Evolutionary conservation across 2,797 vertebrate species (phyloP).

Genomic region (Bradypodion pumilum): DNA sequence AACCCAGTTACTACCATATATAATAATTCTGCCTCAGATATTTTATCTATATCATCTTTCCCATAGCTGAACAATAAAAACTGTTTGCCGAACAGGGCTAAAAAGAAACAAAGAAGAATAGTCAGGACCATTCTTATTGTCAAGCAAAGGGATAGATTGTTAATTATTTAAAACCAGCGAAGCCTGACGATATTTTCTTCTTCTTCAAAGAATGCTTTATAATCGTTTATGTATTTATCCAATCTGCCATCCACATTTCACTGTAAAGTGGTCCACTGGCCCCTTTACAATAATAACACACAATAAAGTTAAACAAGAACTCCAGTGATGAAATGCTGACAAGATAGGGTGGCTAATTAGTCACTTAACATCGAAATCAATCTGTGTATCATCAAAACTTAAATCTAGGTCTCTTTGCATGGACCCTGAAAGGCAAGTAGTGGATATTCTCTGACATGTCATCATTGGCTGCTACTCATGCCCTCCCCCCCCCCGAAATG

Average conservation of each 20-base stretch:
- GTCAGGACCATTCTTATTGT: slow-evolving; percentile 23
- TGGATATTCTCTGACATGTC: too few species aligned
- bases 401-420: not conserved
- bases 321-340: not conserved
- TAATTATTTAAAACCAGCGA: not conserved
- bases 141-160: not conserved
- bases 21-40: slow-evolving; percentile 48
- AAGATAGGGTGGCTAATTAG: not conserved
- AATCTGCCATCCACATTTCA: not conserved
- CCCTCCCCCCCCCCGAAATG: too few species aligned
- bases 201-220: not conserved
- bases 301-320: not conserved
- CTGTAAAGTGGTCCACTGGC: not conserved
- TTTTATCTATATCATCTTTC: slow-evolving; percentile 56
- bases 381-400: not conserved
- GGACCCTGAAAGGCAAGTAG: not conserved
- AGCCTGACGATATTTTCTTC: not conserved
- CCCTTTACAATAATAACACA: not conserved
- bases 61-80: slow-evolving; percentile 24
- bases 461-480: too few species aligned
- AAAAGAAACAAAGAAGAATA: not conserved
- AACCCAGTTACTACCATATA: slow-evolving; percentile 48
- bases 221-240: not conserved
- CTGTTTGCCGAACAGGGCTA: not conserved
- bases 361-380: not conserved